A percentile compares a stretch with the other conserved stretches of the same genome.
Conservation (phyloP, 2,113 vertebrate genomes). For the Noturus placidus region DNA sequence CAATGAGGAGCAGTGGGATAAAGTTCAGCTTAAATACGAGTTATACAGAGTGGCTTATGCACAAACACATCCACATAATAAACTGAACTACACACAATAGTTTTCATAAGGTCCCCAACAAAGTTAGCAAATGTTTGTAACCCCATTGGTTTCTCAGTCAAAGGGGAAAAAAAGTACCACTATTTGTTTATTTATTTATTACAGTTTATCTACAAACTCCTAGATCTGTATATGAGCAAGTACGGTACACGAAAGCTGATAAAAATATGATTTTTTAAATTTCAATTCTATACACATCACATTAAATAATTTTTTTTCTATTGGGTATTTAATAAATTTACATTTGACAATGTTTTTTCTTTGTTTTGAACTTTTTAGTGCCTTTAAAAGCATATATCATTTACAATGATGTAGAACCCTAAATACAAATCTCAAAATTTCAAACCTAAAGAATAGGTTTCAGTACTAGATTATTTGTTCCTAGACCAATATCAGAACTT, state of each 20-base stretch:
- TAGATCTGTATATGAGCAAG: neutral
- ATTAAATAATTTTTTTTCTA: neutral
- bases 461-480: neutral
- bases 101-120: neutral
- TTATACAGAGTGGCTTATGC: neutral
- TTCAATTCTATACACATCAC: neutral
- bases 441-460: neutral
- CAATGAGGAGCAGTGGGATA: slow-evolving; percentile 45
- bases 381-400: neutral
- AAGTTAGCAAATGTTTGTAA: neutral
- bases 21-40: slow-evolving; percentile 42
- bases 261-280: neutral
- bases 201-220: neutral
- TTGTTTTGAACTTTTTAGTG: neutral
- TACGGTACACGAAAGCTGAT: neutral
- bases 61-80: neutral
- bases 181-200: neutral
- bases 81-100: slow-evolving; percentile 2
- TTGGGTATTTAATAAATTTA: neutral
- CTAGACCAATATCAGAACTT: neutral
- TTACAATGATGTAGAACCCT: neutral
- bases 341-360: neutral
- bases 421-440: neutral
- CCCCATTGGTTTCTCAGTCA: neutral
- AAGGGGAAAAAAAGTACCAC: neutral